A percentile compares a stretch with the other conserved stretches of the same genome.
These are phyloP conservation scores for Setipinna tenuifilis DNA, from an alignment of 2,797 vertebrate genomes.

Conservation along the genomic window DNA sequence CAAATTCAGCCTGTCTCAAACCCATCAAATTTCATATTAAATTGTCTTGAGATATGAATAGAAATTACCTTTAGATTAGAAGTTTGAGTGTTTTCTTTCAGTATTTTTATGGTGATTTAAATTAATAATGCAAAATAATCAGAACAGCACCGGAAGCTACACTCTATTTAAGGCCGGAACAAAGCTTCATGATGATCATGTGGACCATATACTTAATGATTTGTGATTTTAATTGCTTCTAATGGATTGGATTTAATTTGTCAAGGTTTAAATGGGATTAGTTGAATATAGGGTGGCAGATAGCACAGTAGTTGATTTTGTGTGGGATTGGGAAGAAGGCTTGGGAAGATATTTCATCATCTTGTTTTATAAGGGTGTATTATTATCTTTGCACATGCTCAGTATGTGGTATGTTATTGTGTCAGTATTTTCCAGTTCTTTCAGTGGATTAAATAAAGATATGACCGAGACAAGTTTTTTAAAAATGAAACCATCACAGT, in stretches of 20 bases:
- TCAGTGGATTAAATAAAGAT: neutral
- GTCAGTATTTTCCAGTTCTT: neutral
- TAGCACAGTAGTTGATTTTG: neutral
- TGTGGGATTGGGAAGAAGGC: neutral
- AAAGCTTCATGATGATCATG: neutral
- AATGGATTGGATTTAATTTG: neutral
- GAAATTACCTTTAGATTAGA: neutral
- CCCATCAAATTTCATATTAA: neutral
- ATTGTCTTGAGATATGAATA: neutral
- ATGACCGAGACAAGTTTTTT: neutral
- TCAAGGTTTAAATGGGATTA: constrained; percentile 17
- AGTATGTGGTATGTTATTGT: neutral
- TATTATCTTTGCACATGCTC: neutral
- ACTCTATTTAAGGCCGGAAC: neutral
- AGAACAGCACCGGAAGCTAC: neutral
- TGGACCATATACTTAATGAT: constrained; percentile 18
- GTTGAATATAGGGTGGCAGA: neutral
- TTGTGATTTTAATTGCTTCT: constrained; percentile 34
- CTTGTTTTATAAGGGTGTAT: neutral
- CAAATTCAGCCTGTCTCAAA: neutral
- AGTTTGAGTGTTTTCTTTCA: neutral
- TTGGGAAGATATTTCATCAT: neutral
- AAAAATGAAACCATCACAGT: no score
- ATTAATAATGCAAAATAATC: neutral
- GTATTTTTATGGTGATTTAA: neutral